phyloP scores from a whole-genome alignment of 2,113 vertebrate genomes.

The Noctilio leporinus region DNA sequence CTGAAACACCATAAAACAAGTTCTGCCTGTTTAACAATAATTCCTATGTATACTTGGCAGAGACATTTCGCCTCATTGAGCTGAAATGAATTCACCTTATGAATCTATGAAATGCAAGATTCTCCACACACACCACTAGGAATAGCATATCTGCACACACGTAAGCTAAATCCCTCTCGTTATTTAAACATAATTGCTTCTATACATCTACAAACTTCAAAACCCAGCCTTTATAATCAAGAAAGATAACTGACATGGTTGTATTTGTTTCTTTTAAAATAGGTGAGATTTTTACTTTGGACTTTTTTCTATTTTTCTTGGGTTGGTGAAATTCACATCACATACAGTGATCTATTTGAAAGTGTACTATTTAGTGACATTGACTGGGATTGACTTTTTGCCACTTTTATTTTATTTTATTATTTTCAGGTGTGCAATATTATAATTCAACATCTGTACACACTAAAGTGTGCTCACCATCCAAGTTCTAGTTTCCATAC shows the following conservation, averaged over 20 bases:
- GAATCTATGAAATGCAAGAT: background rate
- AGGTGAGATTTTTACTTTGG: background rate
- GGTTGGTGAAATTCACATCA: background rate
- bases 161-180: background rate
- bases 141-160: background rate
- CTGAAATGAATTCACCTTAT: no score
- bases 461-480: background rate
- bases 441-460: background rate
- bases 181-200: constrained; percentile 31
- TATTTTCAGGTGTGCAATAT: background rate
- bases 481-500: background rate
- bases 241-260: background rate
- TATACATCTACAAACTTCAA: constrained; percentile 3
- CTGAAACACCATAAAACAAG: background rate
- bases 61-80: background rate
- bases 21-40: background rate
- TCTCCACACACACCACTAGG: background rate
- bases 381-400: background rate
- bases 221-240: background rate
- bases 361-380: background rate
- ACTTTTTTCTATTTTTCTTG: background rate
- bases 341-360: background rate
- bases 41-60: background rate
- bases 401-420: background rate
- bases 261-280: constrained; percentile 29